These are phyloP conservation scores for Lordiphosa clarofinis DNA, from an alignment of 1,140 invertebrate species.

Conservation along the genomic window DNA sequence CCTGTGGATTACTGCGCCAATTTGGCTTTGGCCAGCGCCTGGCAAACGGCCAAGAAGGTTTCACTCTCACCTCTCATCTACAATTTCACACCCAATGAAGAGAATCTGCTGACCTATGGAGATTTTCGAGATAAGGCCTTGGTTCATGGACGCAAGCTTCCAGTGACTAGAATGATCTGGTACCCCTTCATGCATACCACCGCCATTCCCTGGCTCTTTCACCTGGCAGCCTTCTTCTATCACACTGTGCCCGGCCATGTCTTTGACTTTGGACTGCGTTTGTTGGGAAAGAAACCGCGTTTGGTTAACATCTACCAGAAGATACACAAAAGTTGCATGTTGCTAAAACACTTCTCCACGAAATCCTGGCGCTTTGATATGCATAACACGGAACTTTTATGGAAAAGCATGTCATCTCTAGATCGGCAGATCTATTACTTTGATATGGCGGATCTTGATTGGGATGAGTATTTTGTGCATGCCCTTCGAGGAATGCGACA, in stretches of 20 bases:
- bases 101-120: conserved; percentile 83
- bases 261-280: conserved; percentile 80
- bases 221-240: conserved; percentile 80
- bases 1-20: conserved; percentile 91
- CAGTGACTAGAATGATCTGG: conserved; percentile 80
- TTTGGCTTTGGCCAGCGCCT: conserved; percentile 86
- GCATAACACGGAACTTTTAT: conserved; percentile 83
- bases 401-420: conserved; percentile 81
- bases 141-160: conserved; percentile 52
- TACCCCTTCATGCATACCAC: conserved; percentile 78
- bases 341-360: conserved; percentile 84
- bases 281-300: conserved; percentile 71
- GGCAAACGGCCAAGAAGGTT: conserved; percentile 81
- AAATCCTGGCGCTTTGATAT: conserved; percentile 85
- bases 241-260: conserved; percentile 83
- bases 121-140: conserved; percentile 79
- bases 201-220: conserved; percentile 67
- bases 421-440: conserved; percentile 86
- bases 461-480: conserved; percentile 82
- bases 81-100: conserved; percentile 84
- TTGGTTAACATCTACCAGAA: conserved; percentile 85
- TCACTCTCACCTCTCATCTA: conserved; percentile 81
- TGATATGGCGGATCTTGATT: conserved; percentile 84
- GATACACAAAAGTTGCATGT: conserved; percentile 83
- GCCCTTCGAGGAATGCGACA: conserved; percentile 84